A percentile compares a stretch with the other conserved stretches of the same genome.
Evolutionary conservation across 2,113 vertebrate species (phyloP).

Genomic region (Macroglossus sobrinus): DNA sequence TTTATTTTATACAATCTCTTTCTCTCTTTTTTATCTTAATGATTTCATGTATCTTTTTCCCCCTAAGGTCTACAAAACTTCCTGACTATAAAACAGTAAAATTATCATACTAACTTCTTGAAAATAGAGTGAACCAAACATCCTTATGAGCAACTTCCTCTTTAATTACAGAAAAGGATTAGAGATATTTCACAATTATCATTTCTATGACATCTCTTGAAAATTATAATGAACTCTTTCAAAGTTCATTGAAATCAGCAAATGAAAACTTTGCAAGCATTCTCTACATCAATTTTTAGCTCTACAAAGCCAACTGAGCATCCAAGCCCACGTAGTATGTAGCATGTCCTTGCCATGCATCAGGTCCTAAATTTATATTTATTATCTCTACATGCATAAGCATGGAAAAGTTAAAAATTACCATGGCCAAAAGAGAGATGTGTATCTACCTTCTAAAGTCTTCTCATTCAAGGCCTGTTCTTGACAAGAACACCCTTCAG

Average conservation of each 20-base stretch:
- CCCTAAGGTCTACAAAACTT: background rate
- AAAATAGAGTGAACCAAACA: background rate
- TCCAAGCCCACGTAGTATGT: background rate
- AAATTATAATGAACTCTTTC: background rate
- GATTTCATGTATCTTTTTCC: background rate
- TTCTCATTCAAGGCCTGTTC: background rate
- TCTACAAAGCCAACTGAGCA: background rate
- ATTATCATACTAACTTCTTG: background rate
- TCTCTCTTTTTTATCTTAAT: background rate
- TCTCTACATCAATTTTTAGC: background rate
- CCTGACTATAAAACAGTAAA: background rate
- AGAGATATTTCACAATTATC: background rate
- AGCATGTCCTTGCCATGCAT: background rate
- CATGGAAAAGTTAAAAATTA: background rate
- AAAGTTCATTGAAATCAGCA: background rate
- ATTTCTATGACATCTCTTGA: background rate
- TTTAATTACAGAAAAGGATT: background rate
- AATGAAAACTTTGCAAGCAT: background rate
- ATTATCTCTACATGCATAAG: background rate
- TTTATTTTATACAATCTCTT: background rate
- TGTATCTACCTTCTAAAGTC: background rate
- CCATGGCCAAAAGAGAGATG: background rate
- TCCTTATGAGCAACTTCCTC: background rate
- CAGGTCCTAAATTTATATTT: background rate
- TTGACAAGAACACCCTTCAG: background rate